Conservation (phyloP, 1,140 invertebrate genomes). For the Andrena cerasifolii region DNA sequence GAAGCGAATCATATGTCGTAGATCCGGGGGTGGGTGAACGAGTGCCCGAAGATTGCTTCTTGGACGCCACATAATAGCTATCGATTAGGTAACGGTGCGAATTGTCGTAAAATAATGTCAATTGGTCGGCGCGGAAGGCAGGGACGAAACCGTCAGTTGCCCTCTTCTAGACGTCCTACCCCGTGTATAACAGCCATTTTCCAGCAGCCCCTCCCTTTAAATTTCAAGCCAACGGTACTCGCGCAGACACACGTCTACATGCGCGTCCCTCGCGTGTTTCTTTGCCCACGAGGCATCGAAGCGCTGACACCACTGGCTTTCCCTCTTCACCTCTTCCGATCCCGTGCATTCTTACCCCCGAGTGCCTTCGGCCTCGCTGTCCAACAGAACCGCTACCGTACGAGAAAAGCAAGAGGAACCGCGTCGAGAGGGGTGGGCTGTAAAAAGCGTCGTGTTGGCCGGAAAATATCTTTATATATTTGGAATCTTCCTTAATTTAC, state of each 20-base stretch:
- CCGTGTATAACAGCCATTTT: conserved; percentile 76
- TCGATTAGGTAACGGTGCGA: conserved; percentile 69
- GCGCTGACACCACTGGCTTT: not conserved
- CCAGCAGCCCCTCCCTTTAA: conserved; percentile 77
- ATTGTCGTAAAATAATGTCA: conserved; percentile 70
- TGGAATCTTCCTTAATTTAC: conserved; percentile 78
- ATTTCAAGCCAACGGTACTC: conserved; percentile 66
- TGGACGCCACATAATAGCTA: conserved; percentile 73
- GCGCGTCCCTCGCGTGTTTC: not conserved
- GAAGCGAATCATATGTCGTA: conserved; percentile 60
- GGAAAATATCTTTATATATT: conserved; percentile 81
- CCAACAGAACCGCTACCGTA: too few species aligned
- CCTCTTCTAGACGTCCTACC: conserved; percentile 70
- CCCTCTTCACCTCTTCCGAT: not conserved
- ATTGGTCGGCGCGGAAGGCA: conserved; percentile 69
- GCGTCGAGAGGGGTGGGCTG: too few species aligned
- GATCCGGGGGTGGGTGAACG: conserved; percentile 69
- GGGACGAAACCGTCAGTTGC: conserved; percentile 69
- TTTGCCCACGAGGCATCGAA: not conserved
- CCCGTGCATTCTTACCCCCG: too few species aligned
- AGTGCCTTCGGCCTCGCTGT: too few species aligned
- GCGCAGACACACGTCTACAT: conserved; percentile 34
- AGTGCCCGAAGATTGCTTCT: conserved; percentile 66
- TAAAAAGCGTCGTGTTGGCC: too few species aligned
- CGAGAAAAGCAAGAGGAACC: too few species aligned